These are phyloP conservation scores for Anolis apletophallus DNA, from an alignment of 2,797 vertebrate species.

Conservation along the genomic window DNA sequence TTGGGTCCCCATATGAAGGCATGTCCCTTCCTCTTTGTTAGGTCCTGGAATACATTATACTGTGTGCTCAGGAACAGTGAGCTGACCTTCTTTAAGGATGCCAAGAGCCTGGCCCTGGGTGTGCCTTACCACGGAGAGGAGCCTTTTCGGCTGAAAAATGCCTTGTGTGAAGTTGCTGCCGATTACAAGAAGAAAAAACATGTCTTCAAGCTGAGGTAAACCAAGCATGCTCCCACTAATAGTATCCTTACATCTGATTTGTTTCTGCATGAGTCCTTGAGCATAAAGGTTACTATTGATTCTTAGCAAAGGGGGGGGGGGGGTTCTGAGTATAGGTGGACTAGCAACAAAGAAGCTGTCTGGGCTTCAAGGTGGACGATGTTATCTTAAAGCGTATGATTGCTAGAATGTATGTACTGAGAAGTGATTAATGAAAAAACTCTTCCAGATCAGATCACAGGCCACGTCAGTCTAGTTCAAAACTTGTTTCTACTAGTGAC, in stretches of 20 bases:
- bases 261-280: background rate
- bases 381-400: background rate
- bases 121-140: constrained; percentile 91
- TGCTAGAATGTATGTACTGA: background rate
- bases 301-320: background rate
- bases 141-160: constrained; percentile 83
- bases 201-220: constrained; percentile 91
- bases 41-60: constrained; percentile 96
- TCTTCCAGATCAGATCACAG: background rate
- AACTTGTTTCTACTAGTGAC: background rate
- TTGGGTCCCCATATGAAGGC: background rate
- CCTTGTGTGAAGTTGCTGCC: constrained; percentile 86
- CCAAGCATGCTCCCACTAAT: background rate
- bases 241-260: background rate
- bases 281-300: background rate
- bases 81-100: constrained; percentile 91
- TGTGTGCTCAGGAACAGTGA: constrained; percentile 90
- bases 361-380: background rate
- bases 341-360: background rate
- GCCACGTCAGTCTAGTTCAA: background rate
- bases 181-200: constrained; percentile 98
- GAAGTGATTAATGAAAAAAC: background rate
- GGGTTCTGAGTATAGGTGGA: background rate
- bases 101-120: constrained; percentile 87
- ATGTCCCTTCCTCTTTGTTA: constrained; percentile 57